Base-by-base conservation (phyloP, 2,888 invertebrate species). In the Nipponacmea schrenckii region DNA sequence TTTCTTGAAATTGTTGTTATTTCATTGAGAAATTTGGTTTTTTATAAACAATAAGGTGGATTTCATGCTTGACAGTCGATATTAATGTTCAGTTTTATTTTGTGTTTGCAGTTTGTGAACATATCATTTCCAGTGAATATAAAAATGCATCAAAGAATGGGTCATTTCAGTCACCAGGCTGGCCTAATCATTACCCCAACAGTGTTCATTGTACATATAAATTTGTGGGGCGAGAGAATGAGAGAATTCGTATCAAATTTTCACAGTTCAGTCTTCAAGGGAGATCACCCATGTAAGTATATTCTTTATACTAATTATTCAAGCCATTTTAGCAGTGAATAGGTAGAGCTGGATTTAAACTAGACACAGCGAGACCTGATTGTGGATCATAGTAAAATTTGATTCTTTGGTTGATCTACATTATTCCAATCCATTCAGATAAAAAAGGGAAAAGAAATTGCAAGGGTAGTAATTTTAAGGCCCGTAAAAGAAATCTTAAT, bases 161-260 rank as follows among this genome's bases (percentile, higher is more conserved):
- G 5, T 83, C 76, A 26, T 85, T 88, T 73, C 72, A 80, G 46
- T 86, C 87, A 2, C 86, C 87, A 1, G 79, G 81, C 62, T 86
- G 80, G 76, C 86, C 88, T 7, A 72, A 73, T 50, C 72, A 77
- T 20, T 88, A 88, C 74, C 83, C 82, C 5, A 76, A 82, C 71
- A 83, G 83, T 63, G 80, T 83, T 45, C 81, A 84, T 44, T 87
- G 87, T 76, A 93, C 97, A 85, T 97, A 94, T 92, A 97, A 96
- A 86, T 97, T 98, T 92, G 93, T 97, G 86, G 97, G 96, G 80
- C 94, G 94, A 80, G 94, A 95, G 77, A 94, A 94, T 79, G 96
- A 98, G 91, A 93, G 97, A 82, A 97, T 96, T 86, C 94, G 95
- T 91, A 92, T 98, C 90, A 92, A 93, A 86, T 96, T 98, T 91